These are phyloP conservation scores for Apostichopus leukothele DNA, from an alignment of 53 echinoderm and acorn worm genomes.

Conservation along the genomic window DNA sequence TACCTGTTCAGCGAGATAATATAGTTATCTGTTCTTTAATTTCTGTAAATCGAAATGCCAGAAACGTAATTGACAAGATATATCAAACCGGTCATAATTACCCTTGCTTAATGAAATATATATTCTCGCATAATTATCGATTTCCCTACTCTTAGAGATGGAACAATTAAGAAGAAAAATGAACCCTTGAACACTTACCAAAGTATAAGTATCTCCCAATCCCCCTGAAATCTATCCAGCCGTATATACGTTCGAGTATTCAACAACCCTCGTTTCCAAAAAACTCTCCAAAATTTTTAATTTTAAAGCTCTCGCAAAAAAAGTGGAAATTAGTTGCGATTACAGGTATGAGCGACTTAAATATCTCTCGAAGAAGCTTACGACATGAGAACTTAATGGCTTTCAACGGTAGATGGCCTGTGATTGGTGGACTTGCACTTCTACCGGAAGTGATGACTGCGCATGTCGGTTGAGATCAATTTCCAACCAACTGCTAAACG, in stretches of 20 bases:
- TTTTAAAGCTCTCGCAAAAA: constrained; percentile 27
- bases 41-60: too few relatives aligned
- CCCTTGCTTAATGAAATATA: too few relatives aligned
- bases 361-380: neutral
- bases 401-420: neutral
- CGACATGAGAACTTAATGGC: constrained; percentile 15
- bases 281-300: constrained; percentile 1
- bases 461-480: constrained; percentile 22
- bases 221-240: neutral
- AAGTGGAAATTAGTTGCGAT: constrained; percentile 29
- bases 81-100: too few relatives aligned
- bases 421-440: constrained; percentile 12
- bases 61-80: too few relatives aligned
- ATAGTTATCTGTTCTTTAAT: too few relatives aligned
- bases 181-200: constrained; percentile 5
- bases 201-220: constrained; percentile 7
- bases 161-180: too few relatives aligned
- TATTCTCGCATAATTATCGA: too few relatives aligned
- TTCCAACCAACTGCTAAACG: neutral
- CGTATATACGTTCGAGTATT: neutral
- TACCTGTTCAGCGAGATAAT: too few relatives aligned
- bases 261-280: neutral
- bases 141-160: too few relatives aligned
- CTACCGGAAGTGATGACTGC: neutral
- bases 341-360: constrained; percentile 31